Evolutionary conservation across 1,140 invertebrate species (phyloP), one percentile per base, ranked within the genome.

Genomic region (Temnothorax curvispinosus): DNA sequence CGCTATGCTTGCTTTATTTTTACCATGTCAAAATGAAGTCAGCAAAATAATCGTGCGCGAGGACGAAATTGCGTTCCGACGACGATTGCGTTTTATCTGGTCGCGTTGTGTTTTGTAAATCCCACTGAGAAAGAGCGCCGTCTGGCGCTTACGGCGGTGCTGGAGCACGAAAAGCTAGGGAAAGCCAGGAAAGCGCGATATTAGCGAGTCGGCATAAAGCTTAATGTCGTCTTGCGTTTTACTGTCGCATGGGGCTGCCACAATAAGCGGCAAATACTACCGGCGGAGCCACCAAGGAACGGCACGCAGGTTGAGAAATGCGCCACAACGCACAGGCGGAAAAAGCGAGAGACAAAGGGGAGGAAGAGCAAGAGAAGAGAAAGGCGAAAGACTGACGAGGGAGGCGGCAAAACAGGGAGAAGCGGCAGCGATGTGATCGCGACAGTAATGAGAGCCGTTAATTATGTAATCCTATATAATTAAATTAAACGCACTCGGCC

Each of bases 381-480:
- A 56, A 41, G 41, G 15, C n/a, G 35, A 72, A 13, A 27, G 11
- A 4, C 4, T n/a, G 50, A 54, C 4, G 1, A 60, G 4, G 9
- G 2, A 41, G 44, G 15, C 18, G 1, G n/a, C 6, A 5, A 27
- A 78, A 50, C 13, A 9, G 27, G 7, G 9, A 0, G 32, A 3
- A 2, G 35, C 27, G 27, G 71, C 44, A 38, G 13, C 41, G 56
- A 87, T 71, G 84, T 84, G 88, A 91, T 91, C 84, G 84, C 85
- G 89, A 87, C 90, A 76, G 74, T 89, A 91, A 91, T 87, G 90
- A 91, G 90, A 88, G 74, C 67, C 81, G 90, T 90, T 91, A 91
- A 91, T 91, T 91, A 91, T 89, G 80, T 88, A 89, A 91, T 88
- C 84, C 89, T 75, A 91, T 75, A 91, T 91, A 91, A 91, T 91